A percentile compares a stretch with the other conserved stretches of the same genome.
These are phyloP conservation scores for Halichoerus grypus DNA, from an alignment of 2,113 vertebrate species.

Conservation along the genomic window DNA sequence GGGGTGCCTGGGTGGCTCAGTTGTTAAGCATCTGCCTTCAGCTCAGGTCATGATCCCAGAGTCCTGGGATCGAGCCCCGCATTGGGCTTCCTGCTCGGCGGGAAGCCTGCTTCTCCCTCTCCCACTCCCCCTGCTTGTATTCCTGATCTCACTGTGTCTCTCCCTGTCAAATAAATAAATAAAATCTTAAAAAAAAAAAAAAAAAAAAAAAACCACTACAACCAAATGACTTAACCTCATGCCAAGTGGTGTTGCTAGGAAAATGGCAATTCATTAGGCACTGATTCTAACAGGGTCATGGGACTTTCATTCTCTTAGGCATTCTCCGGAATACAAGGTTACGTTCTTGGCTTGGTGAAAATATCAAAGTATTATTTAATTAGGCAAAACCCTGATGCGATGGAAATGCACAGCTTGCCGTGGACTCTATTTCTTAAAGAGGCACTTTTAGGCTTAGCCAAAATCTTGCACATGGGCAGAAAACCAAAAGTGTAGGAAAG, in stretches of 20 bases:
- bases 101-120: no score
- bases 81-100: no score
- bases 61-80: no score
- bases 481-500: constrained; percentile 46
- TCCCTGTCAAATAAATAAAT: no score
- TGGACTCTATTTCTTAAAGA: constrained; percentile 39
- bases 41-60: no score
- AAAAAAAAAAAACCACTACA: background rate
- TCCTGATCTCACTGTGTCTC: no score
- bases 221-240: background rate
- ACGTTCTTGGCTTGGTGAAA: constrained; percentile 66
- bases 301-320: constrained; percentile 23
- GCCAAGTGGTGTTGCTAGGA: background rate
- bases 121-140: no score
- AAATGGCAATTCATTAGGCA: constrained; percentile 50
- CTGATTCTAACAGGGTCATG: constrained; percentile 51
- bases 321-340: constrained; percentile 65
- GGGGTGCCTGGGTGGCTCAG: no score
- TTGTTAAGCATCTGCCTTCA: no score
- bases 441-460: constrained; percentile 15
- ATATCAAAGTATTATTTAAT: constrained; percentile 80
- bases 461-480: constrained; percentile 51
- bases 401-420: constrained; percentile 66
- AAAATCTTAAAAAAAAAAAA: no score
- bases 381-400: constrained; percentile 73